Evolutionary conservation across 2,888 invertebrate genomes (phyloP).

Genomic region (Drosophila fungiperda): DNA sequence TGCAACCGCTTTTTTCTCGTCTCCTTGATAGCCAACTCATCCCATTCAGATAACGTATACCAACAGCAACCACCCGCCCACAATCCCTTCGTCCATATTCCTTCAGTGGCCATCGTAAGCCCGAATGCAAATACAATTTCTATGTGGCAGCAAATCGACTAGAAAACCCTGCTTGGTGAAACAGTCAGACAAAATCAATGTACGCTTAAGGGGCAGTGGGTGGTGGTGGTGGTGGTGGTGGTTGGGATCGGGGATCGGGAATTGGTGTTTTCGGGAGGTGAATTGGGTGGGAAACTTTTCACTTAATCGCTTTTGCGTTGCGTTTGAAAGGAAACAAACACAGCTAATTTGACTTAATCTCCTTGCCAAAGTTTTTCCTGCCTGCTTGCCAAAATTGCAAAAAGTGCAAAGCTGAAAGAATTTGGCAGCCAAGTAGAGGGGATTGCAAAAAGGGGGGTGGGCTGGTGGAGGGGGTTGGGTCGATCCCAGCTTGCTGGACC

Average conservation of each 20-base stretch:
- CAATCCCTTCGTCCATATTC: not conserved
- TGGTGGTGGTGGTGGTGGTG: not conserved
- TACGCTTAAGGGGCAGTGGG: not conserved
- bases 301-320: constrained; percentile 75
- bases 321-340: constrained; percentile 73
- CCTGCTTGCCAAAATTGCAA: constrained; percentile 41
- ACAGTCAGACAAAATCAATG: not conserved
- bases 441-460: not conserved
- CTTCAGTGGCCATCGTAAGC: constrained; percentile 1
- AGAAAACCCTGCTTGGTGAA: constrained; percentile 50
- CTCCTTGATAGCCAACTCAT: not conserved
- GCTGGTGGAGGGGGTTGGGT: not conserved
- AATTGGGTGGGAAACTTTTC: constrained; percentile 58
- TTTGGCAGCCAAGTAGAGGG: not conserved
- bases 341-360: constrained; percentile 77
- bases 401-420: constrained; percentile 40
- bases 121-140: constrained; percentile 72
- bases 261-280: not conserved
- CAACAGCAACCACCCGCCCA: not conserved
- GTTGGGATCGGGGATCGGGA: not conserved
- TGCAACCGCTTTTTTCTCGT: not conserved
- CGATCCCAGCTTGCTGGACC: constrained; percentile 10
- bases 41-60: not conserved
- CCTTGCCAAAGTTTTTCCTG: constrained; percentile 48
- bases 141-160: constrained; percentile 67